Evolutionary conservation across 37 sponge, comb jelly and placozoan species (phyloP).

Genomic region (Beroe forskalii): DNA sequence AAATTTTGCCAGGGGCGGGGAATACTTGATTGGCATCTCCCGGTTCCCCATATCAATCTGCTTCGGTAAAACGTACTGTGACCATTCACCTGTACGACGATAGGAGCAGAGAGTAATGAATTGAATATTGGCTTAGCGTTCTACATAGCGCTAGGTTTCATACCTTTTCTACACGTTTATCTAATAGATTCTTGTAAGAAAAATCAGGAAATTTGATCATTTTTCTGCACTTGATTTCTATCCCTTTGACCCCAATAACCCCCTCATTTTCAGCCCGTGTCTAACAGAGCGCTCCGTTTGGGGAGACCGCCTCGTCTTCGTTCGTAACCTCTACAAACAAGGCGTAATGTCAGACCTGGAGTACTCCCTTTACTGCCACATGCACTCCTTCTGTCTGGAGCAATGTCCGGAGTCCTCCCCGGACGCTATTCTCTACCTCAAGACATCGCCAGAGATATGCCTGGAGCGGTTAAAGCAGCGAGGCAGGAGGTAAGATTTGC

Average conservation of each 20-base stretch:
- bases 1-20: too few species aligned
- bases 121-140: slow-evolving; percentile 57
- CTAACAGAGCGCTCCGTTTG: slow-evolving; percentile 36
- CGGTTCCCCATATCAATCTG: too few species aligned
- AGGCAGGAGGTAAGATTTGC: slow-evolving; percentile 43
- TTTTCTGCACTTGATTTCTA: too few species aligned
- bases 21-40: too few species aligned
- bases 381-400: slow-evolving; percentile 52
- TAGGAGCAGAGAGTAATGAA: slow-evolving; percentile 25
- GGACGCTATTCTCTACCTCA: slow-evolving; percentile 48
- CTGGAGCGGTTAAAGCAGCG: slow-evolving; percentile 36
- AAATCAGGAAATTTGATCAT: too few species aligned
- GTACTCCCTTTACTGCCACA: slow-evolving; percentile 50
- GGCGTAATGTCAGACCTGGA: slow-evolving; percentile 47
- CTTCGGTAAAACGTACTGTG: slow-evolving; percentile 17
- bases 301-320: slow-evolving; percentile 58
- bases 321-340: slow-evolving; percentile 55
- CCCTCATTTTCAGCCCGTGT: background rate
- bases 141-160: slow-evolving; percentile 38
- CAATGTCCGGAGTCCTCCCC: slow-evolving; percentile 23
- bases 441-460: slow-evolving; percentile 54
- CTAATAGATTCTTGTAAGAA: too few species aligned
- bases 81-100: background rate
- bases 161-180: slow-evolving; percentile 48
- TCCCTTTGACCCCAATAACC: background rate